phyloP scores from a whole-genome alignment of 2,113 vertebrate species.

The Falcunculus frontatus region DNA sequence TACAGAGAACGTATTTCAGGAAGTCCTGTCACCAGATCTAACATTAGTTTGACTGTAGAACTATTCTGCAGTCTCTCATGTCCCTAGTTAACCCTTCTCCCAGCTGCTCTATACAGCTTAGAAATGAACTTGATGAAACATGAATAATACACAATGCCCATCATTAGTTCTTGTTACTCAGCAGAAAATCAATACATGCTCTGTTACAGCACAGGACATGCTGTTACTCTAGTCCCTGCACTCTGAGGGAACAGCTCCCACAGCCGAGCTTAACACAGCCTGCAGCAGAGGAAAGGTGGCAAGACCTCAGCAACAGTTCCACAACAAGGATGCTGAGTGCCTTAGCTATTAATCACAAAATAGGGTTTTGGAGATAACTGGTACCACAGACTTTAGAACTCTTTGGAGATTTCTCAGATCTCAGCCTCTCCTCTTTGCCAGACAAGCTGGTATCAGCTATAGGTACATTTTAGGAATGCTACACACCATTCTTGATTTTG shows the following conservation, averaged over 20 bases:
- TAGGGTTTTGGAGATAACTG: neutral
- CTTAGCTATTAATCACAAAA: neutral
- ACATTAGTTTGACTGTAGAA: neutral
- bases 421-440: neutral
- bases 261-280: neutral
- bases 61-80: neutral
- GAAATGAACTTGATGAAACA: constrained; percentile 38
- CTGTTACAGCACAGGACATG: neutral
- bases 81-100: constrained; percentile 45
- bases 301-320: neutral
- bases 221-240: neutral
- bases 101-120: neutral
- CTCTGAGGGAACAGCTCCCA: neutral
- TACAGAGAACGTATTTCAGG: neutral
- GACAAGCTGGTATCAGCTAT: neutral
- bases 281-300: neutral
- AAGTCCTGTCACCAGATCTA: neutral
- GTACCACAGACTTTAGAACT: neutral
- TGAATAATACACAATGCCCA: constrained; percentile 37
- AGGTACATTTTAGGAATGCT: neutral
- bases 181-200: constrained; percentile 48
- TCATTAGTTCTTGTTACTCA: constrained; percentile 54
- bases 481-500: neutral
- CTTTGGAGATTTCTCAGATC: neutral
- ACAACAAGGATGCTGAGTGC: neutral